Evolutionary conservation across 2,113 vertebrate species (phyloP), one percentile per base, ranked within the genome.

Genomic region (Dipodomys spectabilis): DNA sequence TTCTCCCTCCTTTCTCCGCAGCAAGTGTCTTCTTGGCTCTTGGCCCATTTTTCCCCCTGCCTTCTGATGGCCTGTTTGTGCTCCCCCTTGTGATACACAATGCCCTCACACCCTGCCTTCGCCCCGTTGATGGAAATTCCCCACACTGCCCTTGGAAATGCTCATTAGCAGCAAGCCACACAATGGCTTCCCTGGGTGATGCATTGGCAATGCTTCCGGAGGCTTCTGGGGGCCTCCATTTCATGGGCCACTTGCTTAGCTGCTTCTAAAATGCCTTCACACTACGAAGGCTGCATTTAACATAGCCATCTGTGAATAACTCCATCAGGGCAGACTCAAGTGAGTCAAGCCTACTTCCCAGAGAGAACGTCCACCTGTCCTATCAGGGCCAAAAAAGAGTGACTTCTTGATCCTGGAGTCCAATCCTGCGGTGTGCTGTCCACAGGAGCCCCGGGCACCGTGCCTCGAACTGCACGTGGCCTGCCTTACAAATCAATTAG

Each of bases 271-370:
- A 83, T 71, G 71, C 62, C 35, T 92, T 92, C 84, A 60, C 72
- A 62, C 87, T 81, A 53, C 12, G 75, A 94, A 90, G 80, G 92
- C 88, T 78, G 82, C 27, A 20, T 95, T 95, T 92, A 92, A 94
- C 53, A 44, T 90, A 94, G 90, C 82, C 94, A 90, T 88, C 96
- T 96, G 92, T 95, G 96, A 96, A 95, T 86, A 85, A 95, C 88
- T 93, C 82, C 74, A 95, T 90, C 93, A 74, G 93, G 67, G 57
- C 74, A 84, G 49, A 77, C 53, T 95, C 74, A 74, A n/a, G 90
- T 60, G 95, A 95, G 79, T 88, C 90, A 94, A 86, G 86, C 77
- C 74, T 4, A 39, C 67, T 65, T 80, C 86, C 82, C 45, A 49
- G 62, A 16, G 83, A 90, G 84, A 96, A 93, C 73, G 87, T 79